A percentile compares a stretch with the other conserved stretches of the same genome.
Evolutionary conservation across 2,797 vertebrate genomes (phyloP).

Genomic region (Lindbergichthys nudifrons): DNA sequence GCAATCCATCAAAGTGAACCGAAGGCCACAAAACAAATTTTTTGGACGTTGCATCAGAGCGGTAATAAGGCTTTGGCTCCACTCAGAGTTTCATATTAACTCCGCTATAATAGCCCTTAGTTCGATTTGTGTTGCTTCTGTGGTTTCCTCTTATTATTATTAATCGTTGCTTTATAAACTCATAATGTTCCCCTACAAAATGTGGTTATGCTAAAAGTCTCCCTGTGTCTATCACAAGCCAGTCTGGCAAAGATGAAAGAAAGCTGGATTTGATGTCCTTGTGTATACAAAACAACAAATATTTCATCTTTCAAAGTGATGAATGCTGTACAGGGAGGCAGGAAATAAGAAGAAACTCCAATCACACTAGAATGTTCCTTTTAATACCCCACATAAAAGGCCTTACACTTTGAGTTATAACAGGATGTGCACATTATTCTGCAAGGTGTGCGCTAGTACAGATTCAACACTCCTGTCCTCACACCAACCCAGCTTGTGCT

Average conservation of each 20-base stretch:
- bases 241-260: neutral
- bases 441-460: neutral
- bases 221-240: conserved; percentile 1
- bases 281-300: neutral
- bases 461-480: conserved; percentile 21
- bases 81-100: conserved; percentile 31
- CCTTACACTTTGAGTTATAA: conserved; percentile 37
- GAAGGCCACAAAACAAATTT: conserved; percentile 33
- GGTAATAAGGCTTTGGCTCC: conserved; percentile 12
- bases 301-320: neutral
- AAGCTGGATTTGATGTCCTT: neutral
- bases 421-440: conserved; percentile 15
- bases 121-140: neutral
- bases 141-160: conserved; percentile 22
- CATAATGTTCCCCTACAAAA: conserved; percentile 2
- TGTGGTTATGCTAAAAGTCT: neutral
- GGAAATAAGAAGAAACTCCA: conserved; percentile 12
- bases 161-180: conserved; percentile 5
- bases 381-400: conserved; percentile 35
- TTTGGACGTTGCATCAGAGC: conserved; percentile 31
- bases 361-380: neutral
- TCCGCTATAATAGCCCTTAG: neutral
- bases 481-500: neutral
- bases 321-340: neutral
- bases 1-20: conserved; percentile 53